A percentile compares a stretch with the other conserved stretches of the same genome.
These are phyloP conservation scores for Cepaea nemoralis DNA, from an alignment of 1,140 invertebrate species.

Conservation along the genomic window DNA sequence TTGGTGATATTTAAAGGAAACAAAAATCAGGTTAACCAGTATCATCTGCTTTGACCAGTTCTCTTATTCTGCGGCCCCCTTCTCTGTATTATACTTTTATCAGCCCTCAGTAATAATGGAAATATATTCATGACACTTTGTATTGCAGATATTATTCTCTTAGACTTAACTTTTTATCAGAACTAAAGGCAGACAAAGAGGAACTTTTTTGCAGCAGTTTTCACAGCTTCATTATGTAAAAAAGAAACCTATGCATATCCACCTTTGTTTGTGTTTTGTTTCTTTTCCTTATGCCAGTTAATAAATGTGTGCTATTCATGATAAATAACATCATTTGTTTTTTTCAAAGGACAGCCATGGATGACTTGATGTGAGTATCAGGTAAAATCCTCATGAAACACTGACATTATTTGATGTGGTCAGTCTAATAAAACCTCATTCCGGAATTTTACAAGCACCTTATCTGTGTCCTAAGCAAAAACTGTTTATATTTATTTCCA, in stretches of 20 bases:
- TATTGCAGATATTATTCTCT: neutral
- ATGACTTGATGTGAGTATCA: neutral
- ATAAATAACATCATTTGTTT: neutral
- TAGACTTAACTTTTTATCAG: neutral
- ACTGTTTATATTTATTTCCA: too few relatives aligned
- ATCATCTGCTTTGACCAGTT: neutral
- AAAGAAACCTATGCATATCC: neutral
- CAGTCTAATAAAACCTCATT: too few relatives aligned
- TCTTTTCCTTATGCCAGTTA: neutral
- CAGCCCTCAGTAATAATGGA: neutral
- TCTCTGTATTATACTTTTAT: neutral
- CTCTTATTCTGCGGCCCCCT: neutral
- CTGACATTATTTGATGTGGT: neutral
- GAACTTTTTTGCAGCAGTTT: neutral
- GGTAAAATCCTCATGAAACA: neutral
- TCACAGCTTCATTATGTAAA: neutral
- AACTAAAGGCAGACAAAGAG: neutral
- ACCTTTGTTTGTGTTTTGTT: neutral
- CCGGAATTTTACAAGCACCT: too few relatives aligned
- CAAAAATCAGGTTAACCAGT: neutral
- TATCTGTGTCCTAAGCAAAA: too few relatives aligned
- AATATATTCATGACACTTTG: neutral
- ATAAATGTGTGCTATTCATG: neutral
- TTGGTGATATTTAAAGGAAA: neutral
- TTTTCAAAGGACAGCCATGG: neutral